phyloP scores from a whole-genome alignment of 2,113 vertebrate species.

The Petrocephalus zakoni region DNA sequence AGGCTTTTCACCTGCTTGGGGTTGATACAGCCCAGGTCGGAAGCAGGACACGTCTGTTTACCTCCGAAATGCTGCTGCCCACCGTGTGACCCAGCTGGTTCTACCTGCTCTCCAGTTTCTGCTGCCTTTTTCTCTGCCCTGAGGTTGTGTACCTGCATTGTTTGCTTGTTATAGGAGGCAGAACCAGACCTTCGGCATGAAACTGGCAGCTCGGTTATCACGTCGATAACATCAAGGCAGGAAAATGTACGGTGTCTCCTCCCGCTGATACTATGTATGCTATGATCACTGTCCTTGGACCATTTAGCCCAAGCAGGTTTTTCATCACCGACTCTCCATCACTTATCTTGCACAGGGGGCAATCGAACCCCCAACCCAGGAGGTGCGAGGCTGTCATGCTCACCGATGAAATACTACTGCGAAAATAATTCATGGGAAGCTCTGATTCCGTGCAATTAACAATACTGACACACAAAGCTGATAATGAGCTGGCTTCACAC shows the following conservation, averaged over 20 bases:
- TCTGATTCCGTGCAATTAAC: not conserved
- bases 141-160: not conserved
- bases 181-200: not conserved
- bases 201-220: not conserved
- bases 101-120: not conserved
- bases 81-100: not conserved
- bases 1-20: not conserved
- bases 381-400: not conserved
- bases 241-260: not conserved
- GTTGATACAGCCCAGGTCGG: not conserved
- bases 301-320: not conserved
- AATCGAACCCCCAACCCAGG: not conserved
- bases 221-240: not conserved
- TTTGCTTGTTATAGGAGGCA: not conserved
- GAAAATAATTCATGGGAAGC: not conserved
- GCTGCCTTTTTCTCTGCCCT: not conserved
- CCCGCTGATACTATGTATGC: not conserved
- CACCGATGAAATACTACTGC: not conserved
- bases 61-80: not conserved
- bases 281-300: not conserved
- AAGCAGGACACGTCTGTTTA: not conserved
- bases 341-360: not conserved
- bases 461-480: not conserved
- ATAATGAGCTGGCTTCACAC: not conserved
- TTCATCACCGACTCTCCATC: not conserved